Conservation (phyloP, 1,140 invertebrate genomes). For the Hyposmocoma kahamanoa region DNA sequence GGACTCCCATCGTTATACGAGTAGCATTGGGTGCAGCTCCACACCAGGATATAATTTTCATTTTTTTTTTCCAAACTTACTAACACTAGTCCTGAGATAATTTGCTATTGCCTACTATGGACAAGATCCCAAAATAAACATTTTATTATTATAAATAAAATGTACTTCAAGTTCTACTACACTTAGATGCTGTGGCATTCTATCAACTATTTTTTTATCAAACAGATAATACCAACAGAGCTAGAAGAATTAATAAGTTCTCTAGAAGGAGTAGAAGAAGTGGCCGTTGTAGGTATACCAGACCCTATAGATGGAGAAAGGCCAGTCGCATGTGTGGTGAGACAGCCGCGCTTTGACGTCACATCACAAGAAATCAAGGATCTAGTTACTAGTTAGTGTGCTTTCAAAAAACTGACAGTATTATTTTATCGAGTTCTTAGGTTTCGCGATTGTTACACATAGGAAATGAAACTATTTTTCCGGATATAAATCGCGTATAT, state of each 20-base stretch:
- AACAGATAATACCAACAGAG: slow-evolving; percentile 87
- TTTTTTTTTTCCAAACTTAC: too few species aligned
- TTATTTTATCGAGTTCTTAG: too few species aligned
- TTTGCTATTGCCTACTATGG: background rate
- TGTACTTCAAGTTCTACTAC: background rate
- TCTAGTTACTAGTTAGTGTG: slow-evolving; percentile 61
- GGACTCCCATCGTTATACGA: background rate
- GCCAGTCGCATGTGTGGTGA: slow-evolving; percentile 79
- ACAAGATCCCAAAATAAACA: background rate
- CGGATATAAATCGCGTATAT: too few species aligned
- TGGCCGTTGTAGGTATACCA: slow-evolving; percentile 85
- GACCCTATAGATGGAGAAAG: slow-evolving; percentile 81
- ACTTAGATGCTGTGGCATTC: background rate
- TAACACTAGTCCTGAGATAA: background rate
- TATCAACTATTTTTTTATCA: slow-evolving; percentile 12
- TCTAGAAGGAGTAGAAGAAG: slow-evolving; percentile 76
- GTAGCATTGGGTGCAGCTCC: background rate
- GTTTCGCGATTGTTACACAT: too few species aligned
- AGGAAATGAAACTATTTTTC: too few species aligned
- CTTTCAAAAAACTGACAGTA: background rate
- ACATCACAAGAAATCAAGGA: slow-evolving; percentile 70
- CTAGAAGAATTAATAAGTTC: slow-evolving; percentile 82
- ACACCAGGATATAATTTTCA: too few species aligned
- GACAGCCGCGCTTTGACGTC: slow-evolving; percentile 42
- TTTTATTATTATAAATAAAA: background rate